Base-by-base conservation (phyloP, 2,888 invertebrate genomes). In the Phytoseiulus persimilis region DNA sequence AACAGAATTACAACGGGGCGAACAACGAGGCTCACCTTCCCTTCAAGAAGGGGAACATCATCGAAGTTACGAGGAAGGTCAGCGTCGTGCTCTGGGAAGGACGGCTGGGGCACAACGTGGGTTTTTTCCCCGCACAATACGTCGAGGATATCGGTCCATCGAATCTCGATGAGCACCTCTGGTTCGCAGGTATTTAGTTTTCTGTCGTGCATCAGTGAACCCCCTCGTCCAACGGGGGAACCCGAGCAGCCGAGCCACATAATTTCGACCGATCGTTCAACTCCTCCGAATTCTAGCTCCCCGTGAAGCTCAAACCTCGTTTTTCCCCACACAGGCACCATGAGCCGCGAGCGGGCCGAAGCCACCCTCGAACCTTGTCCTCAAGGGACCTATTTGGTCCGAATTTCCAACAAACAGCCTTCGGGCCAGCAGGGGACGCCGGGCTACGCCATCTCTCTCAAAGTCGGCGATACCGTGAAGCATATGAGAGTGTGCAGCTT, bases 401-500 rank as follows among this genome's bases (percentile, higher is more conserved):
- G 92, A 45, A 91, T 92, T 65, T 91, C 91, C 90, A 91, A 92
- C n/a, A 91, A 92, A 45, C 92, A 92, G 90, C 87, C 31, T 33
- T 87, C 87, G 32, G 87, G 87, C n/a, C 87, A 87, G 14, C 87
- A 39, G 6, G 45, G 87, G 9, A 28, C 11, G 2, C 91, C 91
- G 1, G 91, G 90, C 5, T 92, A 91, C 90, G 92, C 91, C n/a
- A 92, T 92, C 89, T 91, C 91, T 90, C 90, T 92, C 83, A 87
- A 87, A 32, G 87, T 87, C 0, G 32, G 87, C 83, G 91, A 91
- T 87, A 90, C 95, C 91, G 96, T 97, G 91, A 97, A 97, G 92
- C 97, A 97, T 93, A 97, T 97, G 96, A 95, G 96, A 92, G 96
- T 97, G 90, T 96, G 96, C 92, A 87, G 87, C 23, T 87, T 87